These are phyloP conservation scores for Gymnocheta viridis DNA, from an alignment of 2,888 invertebrate genomes.

Conservation along the genomic window DNA sequence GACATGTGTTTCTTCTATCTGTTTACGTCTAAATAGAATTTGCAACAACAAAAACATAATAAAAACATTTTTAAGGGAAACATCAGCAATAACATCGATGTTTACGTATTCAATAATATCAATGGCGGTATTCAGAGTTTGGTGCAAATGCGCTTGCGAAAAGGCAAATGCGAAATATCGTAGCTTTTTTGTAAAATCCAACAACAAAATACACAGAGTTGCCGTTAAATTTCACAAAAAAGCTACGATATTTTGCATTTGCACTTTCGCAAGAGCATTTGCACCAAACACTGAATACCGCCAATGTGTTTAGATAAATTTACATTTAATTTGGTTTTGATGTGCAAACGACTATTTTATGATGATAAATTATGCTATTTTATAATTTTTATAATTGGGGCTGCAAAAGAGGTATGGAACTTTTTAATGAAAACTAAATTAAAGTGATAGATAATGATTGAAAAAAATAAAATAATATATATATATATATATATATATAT, in stretches of 20 bases:
- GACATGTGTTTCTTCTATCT: constrained; percentile 53
- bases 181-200: no score
- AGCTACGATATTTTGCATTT: no score
- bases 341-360: constrained; percentile 63
- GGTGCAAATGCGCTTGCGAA: no score
- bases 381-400: background rate
- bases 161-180: no score
- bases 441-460: background rate
- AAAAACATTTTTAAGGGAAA: background rate
- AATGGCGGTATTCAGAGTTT: no score
- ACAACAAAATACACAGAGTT: no score
- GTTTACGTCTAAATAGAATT: constrained; percentile 45
- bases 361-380: constrained; percentile 60
- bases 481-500: no score
- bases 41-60: constrained; percentile 10
- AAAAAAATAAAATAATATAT: no score
- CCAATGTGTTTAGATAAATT: constrained; percentile 59
- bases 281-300: no score
- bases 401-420: background rate
- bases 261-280: no score
- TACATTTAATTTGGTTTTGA: constrained; percentile 63
- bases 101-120: constrained; percentile 36
- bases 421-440: background rate
- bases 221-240: no score
- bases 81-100: constrained; percentile 22